Evolutionary conservation across 2,113 vertebrate genomes (phyloP).

Genomic region (Rhynchopsitta pachyrhyncha): DNA sequence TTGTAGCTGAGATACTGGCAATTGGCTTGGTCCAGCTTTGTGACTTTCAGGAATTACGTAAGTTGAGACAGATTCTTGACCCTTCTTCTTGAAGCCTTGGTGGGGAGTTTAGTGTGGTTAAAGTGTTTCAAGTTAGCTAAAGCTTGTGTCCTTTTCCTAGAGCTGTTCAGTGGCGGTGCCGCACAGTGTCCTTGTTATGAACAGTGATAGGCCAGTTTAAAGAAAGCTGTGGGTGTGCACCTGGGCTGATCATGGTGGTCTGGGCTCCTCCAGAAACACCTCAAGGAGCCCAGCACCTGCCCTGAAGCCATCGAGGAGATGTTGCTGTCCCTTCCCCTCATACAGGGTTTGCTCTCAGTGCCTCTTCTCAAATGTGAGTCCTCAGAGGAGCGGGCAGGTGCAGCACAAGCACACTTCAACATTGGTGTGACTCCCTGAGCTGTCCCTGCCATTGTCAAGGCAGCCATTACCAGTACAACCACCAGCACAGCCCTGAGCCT

Average conservation of each 20-base stretch:
- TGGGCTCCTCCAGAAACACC: rapidly evolving
- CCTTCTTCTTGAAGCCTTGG: not conserved
- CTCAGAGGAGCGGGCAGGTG: rapidly evolving
- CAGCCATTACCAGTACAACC: not conserved
- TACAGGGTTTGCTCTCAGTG: rapidly evolving
- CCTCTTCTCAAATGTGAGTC: rapidly evolving
- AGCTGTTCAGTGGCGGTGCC: rapidly evolving
- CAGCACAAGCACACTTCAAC: not conserved
- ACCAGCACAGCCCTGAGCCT: not conserved
- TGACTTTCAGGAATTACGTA: rapidly evolving
- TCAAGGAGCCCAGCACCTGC: rapidly evolving
- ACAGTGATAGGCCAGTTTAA: not conserved
- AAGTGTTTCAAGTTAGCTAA: not conserved
- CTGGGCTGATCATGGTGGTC: not conserved
- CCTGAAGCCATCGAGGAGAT: rapidly evolving
- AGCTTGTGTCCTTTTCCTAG: not conserved
- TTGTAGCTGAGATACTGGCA: not conserved
- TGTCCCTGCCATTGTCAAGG: not conserved
- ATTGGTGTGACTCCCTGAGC: rapidly evolving
- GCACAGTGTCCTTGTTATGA: rapidly evolving
- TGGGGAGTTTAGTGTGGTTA: not conserved
- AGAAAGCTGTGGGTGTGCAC: rapidly evolving
- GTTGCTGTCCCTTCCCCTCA: rapidly evolving
- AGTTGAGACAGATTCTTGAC: not conserved
- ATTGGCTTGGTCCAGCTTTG: not conserved